Evolutionary conservation across 1,140 invertebrate species (phyloP), one percentile per base, ranked within the genome.

Genomic region (Aradophagus sp.): DNA sequence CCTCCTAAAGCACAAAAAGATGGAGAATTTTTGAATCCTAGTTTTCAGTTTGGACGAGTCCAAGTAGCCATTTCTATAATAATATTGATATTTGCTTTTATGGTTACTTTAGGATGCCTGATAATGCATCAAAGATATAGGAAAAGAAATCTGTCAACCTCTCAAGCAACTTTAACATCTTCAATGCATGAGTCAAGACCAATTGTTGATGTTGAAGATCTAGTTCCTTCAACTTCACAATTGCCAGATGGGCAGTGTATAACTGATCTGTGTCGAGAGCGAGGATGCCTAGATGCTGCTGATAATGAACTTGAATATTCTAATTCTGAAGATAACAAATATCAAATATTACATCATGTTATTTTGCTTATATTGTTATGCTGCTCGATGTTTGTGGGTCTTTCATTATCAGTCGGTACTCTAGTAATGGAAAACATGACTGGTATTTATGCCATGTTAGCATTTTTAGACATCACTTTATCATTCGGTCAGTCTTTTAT

Each of bases 401-500:
- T 97, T 53, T 91, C 94, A 0, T 88, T 97, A 45, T 95, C 92
- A 19, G 88, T 94, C 10, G 97, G 95, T 91, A 93, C 91, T 8
- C 81, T 97, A 52, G 88, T 97, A 56, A 90, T 92, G 86, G 93
- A 95, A 78, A 89, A 93, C 75, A 89, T 93, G 77, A 92, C 92
- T 35, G 96, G 95, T 0, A 93, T 97, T 61, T 97, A 95, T 81
- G 89, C 97, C 0, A 95, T 97, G 85, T 84, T 98, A 13, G 91
- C 94, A 69, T 98, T 97, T 82, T 84, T 99, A 16, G 95, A 98
- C 83, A 91, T 93, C 11, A 92, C 93, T 23, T 87, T 97, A 0
- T 95, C 93, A 77, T 95, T 94, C 83, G 95, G 96, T 1, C 95
- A 97, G 85, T 93, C 92, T 26, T 84, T 95, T 27, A 90, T 96